A percentile compares a stretch with the other conserved stretches of the same genome.
Conservation (phyloP, 2,888 invertebrate species). For the Cerastis leucographa region DNA sequence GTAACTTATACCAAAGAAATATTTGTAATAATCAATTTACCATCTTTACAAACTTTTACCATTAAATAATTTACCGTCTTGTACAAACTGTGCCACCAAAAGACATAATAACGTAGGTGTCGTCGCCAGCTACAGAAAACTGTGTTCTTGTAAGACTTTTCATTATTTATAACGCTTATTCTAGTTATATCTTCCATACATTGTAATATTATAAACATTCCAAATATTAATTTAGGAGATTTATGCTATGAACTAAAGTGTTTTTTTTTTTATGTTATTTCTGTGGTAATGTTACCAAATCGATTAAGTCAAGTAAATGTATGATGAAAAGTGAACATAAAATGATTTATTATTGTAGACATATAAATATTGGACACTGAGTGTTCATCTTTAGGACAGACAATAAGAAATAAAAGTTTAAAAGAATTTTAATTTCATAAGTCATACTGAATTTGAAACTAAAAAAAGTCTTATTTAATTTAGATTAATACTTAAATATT, state of each 20-base stretch:
- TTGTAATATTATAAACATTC: constrained; percentile 60
- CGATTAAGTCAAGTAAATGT: constrained; percentile 67
- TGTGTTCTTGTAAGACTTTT: constrained; percentile 60
- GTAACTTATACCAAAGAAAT: constrained; percentile 64
- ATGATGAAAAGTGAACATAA: constrained; percentile 47
- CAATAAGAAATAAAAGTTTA: constrained; percentile 75
- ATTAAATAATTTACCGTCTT: constrained; percentile 42
- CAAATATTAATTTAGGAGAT: constrained; percentile 55
- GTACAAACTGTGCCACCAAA: constrained; percentile 59
- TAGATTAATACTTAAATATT: constrained; percentile 56
- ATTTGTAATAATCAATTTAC: constrained; percentile 39
- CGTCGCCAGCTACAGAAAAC: constrained; percentile 30
- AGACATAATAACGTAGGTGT: constrained; percentile 32
- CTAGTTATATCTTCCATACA: constrained; percentile 43
- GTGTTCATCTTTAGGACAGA: constrained; percentile 78
- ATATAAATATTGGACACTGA: constrained; percentile 71
- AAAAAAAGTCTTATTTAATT: constrained; percentile 59
- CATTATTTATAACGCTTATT: constrained; percentile 54
- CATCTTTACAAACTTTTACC: too few relatives aligned
- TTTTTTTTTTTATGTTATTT: constrained; percentile 60
- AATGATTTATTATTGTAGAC: constrained; percentile 63
- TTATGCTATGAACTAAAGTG: constrained; percentile 40
- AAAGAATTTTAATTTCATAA: constrained; percentile 69
- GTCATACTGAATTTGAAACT: constrained; percentile 58
- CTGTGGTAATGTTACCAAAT: constrained; percentile 59